Evolutionary conservation across 2,888 invertebrate genomes (phyloP).

Genomic region (Plagodis pulveraria): DNA sequence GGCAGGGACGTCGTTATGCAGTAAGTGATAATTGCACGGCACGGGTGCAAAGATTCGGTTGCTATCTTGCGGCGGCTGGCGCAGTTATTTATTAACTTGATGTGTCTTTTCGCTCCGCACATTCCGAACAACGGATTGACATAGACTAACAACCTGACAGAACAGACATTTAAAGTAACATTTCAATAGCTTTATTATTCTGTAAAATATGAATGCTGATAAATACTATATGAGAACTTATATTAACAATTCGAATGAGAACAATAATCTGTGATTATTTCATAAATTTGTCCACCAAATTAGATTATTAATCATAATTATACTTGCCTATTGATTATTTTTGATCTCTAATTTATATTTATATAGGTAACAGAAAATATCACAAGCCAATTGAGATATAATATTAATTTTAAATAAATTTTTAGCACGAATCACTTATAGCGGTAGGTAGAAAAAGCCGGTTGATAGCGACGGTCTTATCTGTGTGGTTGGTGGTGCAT

Average conservation of each 20-base stretch:
- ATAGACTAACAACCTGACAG: constrained; percentile 46
- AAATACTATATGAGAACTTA: too few species aligned
- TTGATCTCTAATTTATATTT: too few species aligned
- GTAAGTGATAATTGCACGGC: constrained; percentile 19
- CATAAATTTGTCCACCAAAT: too few species aligned
- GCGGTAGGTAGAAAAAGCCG: constrained; percentile 28
- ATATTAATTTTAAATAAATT: too few species aligned
- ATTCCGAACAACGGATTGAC: constrained; percentile 65
- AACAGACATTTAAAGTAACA: constrained; percentile 4
- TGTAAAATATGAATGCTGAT: too few species aligned
- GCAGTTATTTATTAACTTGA: constrained; percentile 76
- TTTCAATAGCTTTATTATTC: not conserved
- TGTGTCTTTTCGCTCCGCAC: constrained; percentile 74
- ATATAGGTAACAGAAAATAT: too few species aligned
- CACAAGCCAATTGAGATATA: too few species aligned
- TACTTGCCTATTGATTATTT: too few species aligned
- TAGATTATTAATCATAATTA: too few species aligned
- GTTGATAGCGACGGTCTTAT: constrained; percentile 29
- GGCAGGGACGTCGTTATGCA: constrained; percentile 17
- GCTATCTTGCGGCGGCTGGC: constrained; percentile 54
- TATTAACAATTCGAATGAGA: too few species aligned
- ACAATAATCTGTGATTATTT: too few species aligned
- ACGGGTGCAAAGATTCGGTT: constrained; percentile 35
- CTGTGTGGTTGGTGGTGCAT: constrained; percentile 43
- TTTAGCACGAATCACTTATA: not conserved